Conservation (phyloP, 2,797 vertebrate species). For the Chaunax sp. region DNA sequence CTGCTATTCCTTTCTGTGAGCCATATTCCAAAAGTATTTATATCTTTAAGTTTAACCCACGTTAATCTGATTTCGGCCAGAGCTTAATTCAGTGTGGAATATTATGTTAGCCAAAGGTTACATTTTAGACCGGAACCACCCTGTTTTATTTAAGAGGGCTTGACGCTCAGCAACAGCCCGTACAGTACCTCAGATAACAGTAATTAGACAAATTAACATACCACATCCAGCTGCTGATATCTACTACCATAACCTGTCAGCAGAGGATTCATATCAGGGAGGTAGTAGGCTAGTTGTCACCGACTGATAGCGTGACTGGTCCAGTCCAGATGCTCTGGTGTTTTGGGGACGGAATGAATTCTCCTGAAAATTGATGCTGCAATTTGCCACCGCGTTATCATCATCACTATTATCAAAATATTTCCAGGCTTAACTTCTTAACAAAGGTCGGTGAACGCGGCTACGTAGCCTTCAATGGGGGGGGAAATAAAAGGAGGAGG, state of each 20-base stretch:
- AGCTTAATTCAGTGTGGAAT: rapidly evolving
- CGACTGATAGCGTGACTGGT: constrained; percentile 3
- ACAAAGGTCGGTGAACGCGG: no score
- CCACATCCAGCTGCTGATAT: background rate
- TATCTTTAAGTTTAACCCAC: rapidly evolving
- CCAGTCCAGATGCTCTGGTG: constrained; percentile 38
- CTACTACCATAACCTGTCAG: background rate
- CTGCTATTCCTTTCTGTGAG: no score
- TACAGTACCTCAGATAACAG: background rate
- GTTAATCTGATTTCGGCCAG: background rate
- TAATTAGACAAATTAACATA: constrained; percentile 13
- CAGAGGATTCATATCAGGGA: background rate
- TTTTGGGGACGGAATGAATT: constrained; percentile 13
- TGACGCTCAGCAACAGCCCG: constrained; percentile 32
- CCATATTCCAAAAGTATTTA: rapidly evolving
- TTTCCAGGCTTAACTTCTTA: no score
- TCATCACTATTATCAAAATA: no score
- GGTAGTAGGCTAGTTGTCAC: background rate
- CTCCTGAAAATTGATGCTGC: constrained; percentile 60
- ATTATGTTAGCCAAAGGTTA: background rate
- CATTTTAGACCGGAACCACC: constrained; percentile 33
- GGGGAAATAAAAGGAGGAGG: no score
- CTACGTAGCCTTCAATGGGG: no score
- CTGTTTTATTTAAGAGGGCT: background rate
- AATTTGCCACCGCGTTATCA: no score